A percentile compares a stretch with the other conserved stretches of the same genome.
Evolutionary conservation across 2,888 invertebrate species (phyloP).

Genomic region (Sthenelais limicola): DNA sequence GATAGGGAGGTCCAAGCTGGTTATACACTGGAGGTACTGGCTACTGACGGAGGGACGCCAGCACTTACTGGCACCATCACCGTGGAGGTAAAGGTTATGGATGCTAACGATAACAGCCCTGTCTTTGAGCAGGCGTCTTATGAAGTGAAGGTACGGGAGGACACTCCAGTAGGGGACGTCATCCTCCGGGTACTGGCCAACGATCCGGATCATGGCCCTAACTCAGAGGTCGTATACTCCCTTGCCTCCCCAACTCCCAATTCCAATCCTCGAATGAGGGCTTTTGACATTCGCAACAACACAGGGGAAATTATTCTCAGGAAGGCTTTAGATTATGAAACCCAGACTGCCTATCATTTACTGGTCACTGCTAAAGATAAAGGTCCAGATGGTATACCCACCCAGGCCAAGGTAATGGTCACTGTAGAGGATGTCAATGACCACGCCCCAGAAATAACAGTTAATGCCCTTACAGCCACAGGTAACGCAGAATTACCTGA

Average conservation of each 20-base stretch:
- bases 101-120: conserved; percentile 42
- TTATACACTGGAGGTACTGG: conserved; percentile 30
- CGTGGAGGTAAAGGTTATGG: conserved; percentile 26
- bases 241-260: conserved; percentile 25
- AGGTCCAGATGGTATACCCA: conserved; percentile 28
- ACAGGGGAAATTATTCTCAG: conserved; percentile 37
- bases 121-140: conserved; percentile 34
- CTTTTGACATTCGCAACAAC: conserved; percentile 31
- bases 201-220: conserved; percentile 31
- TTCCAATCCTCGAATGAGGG: conserved; percentile 8
- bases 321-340: conserved; percentile 26
- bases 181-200: conserved; percentile 28
- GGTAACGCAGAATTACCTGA: conserved; percentile 43
- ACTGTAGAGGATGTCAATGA: conserved; percentile 34
- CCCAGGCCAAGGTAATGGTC: conserved; percentile 37
- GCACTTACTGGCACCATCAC: conserved; percentile 27
- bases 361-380: conserved; percentile 35
- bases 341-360: conserved; percentile 17
- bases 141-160: conserved; percentile 30
- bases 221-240: conserved; percentile 7
- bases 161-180: conserved; percentile 20
- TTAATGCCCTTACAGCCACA: conserved; percentile 31
- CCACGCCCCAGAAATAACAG: conserved; percentile 21
- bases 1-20: conserved; percentile 22
- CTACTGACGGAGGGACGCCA: conserved; percentile 34